Evolutionary conservation across 2,888 invertebrate genomes (phyloP), one percentile per base, ranked within the genome.

Genomic region (Cryptophagus acutangulus): DNA sequence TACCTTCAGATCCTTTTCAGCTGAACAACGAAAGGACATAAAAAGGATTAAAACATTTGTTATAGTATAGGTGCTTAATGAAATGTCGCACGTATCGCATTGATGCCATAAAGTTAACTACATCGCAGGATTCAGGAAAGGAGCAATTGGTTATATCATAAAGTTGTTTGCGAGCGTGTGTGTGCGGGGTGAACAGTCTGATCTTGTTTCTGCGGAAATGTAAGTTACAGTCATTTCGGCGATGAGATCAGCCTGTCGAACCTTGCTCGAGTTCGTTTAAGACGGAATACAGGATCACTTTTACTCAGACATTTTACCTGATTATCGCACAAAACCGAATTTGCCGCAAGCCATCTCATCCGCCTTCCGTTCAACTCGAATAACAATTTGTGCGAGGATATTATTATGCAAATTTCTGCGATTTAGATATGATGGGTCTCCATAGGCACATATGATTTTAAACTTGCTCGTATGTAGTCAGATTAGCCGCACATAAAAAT

Each of bases 241-340:
- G 70, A 70, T 68, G 68, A 69, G 69, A 70, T 70, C 70, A 69
- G 69, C 69, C 70, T 69, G 69, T 69, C 61, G 58, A 66, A 66
- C 64, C 60, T 59, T 55, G 59, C 45, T 38, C 39, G 39, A 31
- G 15, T 31, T 31, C 31, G 8, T 26, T 31, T 4, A n/a, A 3
- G 3, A 6, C 26, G 3, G n/a, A 26, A 26, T 26, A 26, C 12
- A n/a, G 26, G 12, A 26, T 26, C 3, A 26, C n/a, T 26, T 4
- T 15, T 17, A 24, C 25, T 31, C 28, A 41, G 36, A 16, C 36
- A 34, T 16, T 29, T 40, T 40, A 36, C 38, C 40, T 40, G 41
- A 40, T 47, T 47, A 45, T 45, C 36, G n/a, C 34, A 14, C 35
- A 26, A n/a, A 26, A n/a, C n/a, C n/a, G 26, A 39, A 44, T 43